Evolutionary conservation across 2,797 vertebrate species (phyloP), one percentile per base, ranked within the genome.

Genomic region (Linurgus olivaceus): DNA sequence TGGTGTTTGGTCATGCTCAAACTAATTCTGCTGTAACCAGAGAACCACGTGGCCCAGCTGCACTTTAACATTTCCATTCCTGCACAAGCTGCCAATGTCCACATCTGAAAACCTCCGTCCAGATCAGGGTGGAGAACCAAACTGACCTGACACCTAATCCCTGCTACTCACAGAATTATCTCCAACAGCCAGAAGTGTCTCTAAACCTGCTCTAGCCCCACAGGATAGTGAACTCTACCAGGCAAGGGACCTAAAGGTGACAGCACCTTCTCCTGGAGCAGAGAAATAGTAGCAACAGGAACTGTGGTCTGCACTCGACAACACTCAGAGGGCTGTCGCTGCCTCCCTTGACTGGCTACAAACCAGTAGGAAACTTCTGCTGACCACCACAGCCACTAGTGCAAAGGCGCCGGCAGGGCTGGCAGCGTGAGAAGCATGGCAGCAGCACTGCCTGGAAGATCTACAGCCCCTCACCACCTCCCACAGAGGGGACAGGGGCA

Each of bases 101-200:
- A 17, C 4, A 4, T 81, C 65, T 40, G 26, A 94, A 94, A 94
- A 89, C 45, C 37, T 87, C 57, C 71, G 61, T 71, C 63, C 57
- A 94, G 89, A 88, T 93, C 72, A 83, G 52, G 51, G 67, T 17
- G 35, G 37, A 28, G 45, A 91, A 88, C 35, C 82, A 91, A 93
- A 90, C 31, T 2, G 10, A 83, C 50, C 65, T 83, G 94, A 96
- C 52, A 95, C 25, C 42, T 94, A 93, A 96, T 95, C 87, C 75
- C 38, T 10, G 25, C 61, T 88, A 58, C 35, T 19, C 6, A 17
- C n/a, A 90, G 65, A 57, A 65, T 47, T 57, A 77, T 65, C 47
- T 90, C 74, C 12, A 13, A 57, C 19, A 59, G 84, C 71, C 59
- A 79, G 33, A 62, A 89, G 65, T 6, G 3, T 65, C 28, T 80